These are phyloP conservation scores for Stichopus horrens DNA, from an alignment of 53 echinoderm and acorn worm genomes.

Conservation along the genomic window DNA sequence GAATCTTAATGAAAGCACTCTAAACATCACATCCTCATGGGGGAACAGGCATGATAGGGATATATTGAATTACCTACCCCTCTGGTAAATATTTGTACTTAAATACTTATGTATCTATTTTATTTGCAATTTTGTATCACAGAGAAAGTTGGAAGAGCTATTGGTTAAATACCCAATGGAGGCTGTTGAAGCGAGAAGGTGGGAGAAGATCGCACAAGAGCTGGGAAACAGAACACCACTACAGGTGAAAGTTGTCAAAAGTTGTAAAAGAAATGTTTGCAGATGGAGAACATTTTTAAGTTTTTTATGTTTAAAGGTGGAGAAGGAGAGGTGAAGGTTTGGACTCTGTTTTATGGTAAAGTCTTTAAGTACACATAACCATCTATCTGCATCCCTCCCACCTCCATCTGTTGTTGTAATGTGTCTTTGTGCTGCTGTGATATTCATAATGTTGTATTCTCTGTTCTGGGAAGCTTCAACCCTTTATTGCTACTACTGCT, in stretches of 20 bases:
- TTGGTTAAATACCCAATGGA: conserved; percentile 81
- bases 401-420: no score
- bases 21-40: no score
- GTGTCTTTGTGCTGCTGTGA: no score
- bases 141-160: conserved; percentile 85
- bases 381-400: no score
- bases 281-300: background rate
- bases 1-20: no score
- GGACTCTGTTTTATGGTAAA: no score
- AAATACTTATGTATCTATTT: background rate
- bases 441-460: no score
- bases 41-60: no score
- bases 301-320: background rate
- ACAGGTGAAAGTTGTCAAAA: conserved; percentile 58
- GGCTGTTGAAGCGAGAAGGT: conserved; percentile 89
- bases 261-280: background rate
- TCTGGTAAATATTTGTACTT: background rate
- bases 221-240: conserved; percentile 82
- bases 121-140: background rate
- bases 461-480: no score
- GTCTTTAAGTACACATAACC: no score
- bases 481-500: no score
- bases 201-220: conserved; percentile 92
- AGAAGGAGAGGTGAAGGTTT: no score
- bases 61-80: background rate